A percentile compares a stretch with the other conserved stretches of the same genome.
Evolutionary conservation across 2,797 vertebrate genomes (phyloP).

Genomic region (Micrastur ruficollis): DNA sequence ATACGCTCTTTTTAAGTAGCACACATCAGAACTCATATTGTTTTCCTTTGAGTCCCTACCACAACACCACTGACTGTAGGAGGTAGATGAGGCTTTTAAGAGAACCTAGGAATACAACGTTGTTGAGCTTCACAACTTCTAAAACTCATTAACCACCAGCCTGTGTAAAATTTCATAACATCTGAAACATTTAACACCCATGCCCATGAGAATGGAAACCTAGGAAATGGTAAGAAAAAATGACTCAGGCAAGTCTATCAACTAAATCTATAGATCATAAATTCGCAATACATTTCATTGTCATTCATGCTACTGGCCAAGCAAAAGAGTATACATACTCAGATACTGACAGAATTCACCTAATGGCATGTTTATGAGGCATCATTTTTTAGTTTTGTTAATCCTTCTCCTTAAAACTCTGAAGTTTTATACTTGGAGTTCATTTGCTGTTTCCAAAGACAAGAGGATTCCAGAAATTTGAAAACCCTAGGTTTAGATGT

Average conservation of each 20-base stretch:
- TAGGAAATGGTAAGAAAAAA: not conserved
- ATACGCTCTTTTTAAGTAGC: conserved; percentile 44
- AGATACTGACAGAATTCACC: not conserved
- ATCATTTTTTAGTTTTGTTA: not conserved
- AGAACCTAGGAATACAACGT: not conserved
- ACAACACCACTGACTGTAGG: conserved; percentile 3
- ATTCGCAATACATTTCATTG: not conserved
- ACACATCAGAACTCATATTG: conserved; percentile 31
- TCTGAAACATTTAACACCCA: not conserved
- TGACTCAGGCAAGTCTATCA: not conserved
- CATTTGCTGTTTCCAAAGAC: not conserved
- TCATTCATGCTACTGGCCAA: not conserved
- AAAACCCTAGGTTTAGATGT: not conserved
- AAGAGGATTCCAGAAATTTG: not conserved
- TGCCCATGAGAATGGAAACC: not conserved
- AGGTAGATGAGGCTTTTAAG: conserved; percentile 50
- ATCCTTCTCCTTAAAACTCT: not conserved
- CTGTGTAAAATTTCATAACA: not conserved
- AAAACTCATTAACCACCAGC: conserved; percentile 11
- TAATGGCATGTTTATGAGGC: not conserved
- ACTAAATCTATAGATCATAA: not conserved
- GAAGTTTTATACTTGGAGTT: not conserved
- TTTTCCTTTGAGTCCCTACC: conserved; percentile 44
- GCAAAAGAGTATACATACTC: not conserved
- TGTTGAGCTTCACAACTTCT: not conserved